Evolutionary conservation across 2,888 invertebrate species (phyloP), one percentile per base, ranked within the genome.

Genomic region (Orthosia incerta): DNA sequence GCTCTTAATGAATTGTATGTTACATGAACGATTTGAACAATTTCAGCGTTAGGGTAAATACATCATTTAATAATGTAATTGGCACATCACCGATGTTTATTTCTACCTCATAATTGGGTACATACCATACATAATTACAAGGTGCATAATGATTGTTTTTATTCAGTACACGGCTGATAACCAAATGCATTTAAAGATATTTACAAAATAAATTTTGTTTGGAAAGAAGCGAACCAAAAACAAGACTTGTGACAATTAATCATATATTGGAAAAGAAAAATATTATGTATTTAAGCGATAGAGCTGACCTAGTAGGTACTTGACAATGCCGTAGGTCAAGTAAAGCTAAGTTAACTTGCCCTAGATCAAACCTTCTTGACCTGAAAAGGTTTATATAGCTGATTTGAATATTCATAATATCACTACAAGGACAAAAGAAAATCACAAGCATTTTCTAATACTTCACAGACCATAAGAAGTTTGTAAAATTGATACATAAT

Each of bases 81-180:
- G 13, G 9, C 23, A 53, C 13, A 23, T 26, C 16, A 67, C 23
- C n/a, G 45, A 16, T 23, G 46, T 23, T n/a, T 48, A n/a, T 39
- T 75, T 64, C 60, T 67, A 53, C 76, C n/a, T 39, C 4, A 16
- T 67, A n/a, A 48, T 39, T 46, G n/a, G 5, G 5, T n/a, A 51
- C 20, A 50, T 51, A 51, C 15, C 18, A 50, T 46, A 51, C 15
- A 5, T 59, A n/a, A 59, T 59, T 16, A 23, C 16, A 61, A 39
- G 5, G 16, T 39, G 53, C n/a, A 39, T 23, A 3, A 7, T 20
- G 5, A 48, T n/a, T 48, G 48, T 18, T 26, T 63, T 50, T 26
- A 63, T 20, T 26, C 45, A 45, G 26, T 20, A 50, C 7, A 13
- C 3, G 7, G n/a, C 4, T 18, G 3, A 65, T n/a, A 69, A n/a